Evolutionary conservation across 2,113 vertebrate genomes (phyloP).

Genomic region (Suricata suricatta): DNA sequence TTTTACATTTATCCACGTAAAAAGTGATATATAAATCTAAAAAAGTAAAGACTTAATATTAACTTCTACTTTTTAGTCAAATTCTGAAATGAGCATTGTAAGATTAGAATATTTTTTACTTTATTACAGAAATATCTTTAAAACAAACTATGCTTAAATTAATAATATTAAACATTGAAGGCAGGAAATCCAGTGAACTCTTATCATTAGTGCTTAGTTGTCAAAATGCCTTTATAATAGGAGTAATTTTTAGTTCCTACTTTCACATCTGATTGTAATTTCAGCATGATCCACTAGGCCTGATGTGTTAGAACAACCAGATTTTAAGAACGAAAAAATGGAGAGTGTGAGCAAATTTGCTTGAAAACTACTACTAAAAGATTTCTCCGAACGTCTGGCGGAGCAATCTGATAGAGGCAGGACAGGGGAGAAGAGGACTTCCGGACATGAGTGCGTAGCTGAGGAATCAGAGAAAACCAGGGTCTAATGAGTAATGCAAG

Average conservation of each 20-base stretch:
- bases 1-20: background rate
- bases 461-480: conserved; percentile 17
- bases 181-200: background rate
- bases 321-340: background rate
- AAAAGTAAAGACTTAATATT: conserved; percentile 23
- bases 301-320: background rate
- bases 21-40: background rate
- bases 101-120: conserved; percentile 34
- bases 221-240: conserved; percentile 24
- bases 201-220: background rate
- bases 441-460: background rate
- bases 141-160: conserved; percentile 30
- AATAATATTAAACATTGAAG: background rate
- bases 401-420: background rate
- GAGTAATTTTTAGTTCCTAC: conserved; percentile 24
- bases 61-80: conserved; percentile 38
- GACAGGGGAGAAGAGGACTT: background rate
- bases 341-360: background rate
- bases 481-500: background rate
- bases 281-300: background rate
- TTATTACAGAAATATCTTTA: background rate
- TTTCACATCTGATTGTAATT: conserved; percentile 48
- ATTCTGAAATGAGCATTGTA: conserved; percentile 31
- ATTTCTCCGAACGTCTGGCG: conserved; percentile 8
- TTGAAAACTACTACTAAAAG: background rate